phyloP scores from a whole-genome alignment of 1,140 invertebrate species.

The Ceratina japonica region DNA sequence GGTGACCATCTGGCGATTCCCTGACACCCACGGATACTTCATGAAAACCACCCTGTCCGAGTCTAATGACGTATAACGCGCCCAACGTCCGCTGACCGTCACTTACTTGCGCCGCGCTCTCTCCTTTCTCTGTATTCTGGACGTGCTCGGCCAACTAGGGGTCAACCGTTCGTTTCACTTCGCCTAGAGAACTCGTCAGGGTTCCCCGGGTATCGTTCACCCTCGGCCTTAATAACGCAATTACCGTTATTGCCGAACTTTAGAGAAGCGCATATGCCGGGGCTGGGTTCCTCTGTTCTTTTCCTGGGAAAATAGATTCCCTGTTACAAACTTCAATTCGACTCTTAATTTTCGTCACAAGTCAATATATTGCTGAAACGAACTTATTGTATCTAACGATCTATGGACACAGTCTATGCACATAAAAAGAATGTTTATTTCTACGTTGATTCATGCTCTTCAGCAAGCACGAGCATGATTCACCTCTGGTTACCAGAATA shows the following conservation, averaged over 20 bases:
- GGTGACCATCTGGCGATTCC: slow-evolving; percentile 70
- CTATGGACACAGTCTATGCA: no score
- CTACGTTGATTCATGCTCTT: no score
- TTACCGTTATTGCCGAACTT: slow-evolving; percentile 70
- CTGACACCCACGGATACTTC: slow-evolving; percentile 66
- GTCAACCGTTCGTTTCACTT: slow-evolving; percentile 69
- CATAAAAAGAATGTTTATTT: neutral
- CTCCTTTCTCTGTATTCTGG: neutral
- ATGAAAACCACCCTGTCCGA: slow-evolving; percentile 52
- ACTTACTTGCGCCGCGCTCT: slow-evolving; percentile 42
- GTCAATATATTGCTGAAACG: no score
- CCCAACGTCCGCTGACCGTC: slow-evolving; percentile 50
- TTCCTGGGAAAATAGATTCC: neutral
- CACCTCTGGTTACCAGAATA: no score
- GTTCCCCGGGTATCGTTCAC: slow-evolving; percentile 43
- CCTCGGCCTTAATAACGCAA: slow-evolving; percentile 71
- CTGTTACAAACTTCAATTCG: neutral
- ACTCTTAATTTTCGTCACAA: neutral
- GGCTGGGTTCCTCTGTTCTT: neutral
- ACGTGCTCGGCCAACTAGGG: slow-evolving; percentile 52
- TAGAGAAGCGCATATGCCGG: slow-evolving; percentile 58
- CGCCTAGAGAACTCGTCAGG: slow-evolving; percentile 42
- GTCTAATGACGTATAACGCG: slow-evolving; percentile 74
- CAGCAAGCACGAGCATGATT: no score
- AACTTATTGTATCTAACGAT: no score